Evolutionary conservation across 1,140 invertebrate species (phyloP).

Genomic region (Magallana angulata): DNA sequence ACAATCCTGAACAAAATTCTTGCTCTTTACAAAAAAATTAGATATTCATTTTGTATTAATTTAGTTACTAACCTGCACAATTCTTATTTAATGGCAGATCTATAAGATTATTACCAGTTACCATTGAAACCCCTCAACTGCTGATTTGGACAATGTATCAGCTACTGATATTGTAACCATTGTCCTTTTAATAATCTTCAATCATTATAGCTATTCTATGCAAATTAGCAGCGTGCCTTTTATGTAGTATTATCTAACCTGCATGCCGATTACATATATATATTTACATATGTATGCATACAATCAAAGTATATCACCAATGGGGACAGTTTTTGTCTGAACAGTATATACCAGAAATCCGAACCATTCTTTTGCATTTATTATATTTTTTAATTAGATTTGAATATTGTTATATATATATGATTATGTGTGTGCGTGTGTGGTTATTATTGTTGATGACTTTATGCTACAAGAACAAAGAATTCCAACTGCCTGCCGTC

Average conservation of each 20-base stretch:
- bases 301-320: constrained; percentile 30
- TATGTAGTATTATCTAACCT: constrained; percentile 1
- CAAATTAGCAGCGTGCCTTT: constrained; percentile 21
- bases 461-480: constrained; percentile 21
- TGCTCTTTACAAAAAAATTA: too few relatives aligned
- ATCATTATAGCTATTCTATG: constrained; percentile 10
- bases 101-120: too few relatives aligned
- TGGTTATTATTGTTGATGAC: background rate
- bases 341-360: constrained; percentile 36
- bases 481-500: constrained; percentile 28
- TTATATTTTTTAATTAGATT: constrained; percentile 16
- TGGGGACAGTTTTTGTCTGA: constrained; percentile 15
- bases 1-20: too few relatives aligned
- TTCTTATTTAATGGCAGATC: too few relatives aligned
- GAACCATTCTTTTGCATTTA: constrained; percentile 38
- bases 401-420: constrained; percentile 8
- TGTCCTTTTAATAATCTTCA: background rate
- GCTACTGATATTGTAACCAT: too few relatives aligned
- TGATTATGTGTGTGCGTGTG: background rate
- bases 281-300: background rate
- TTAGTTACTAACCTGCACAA: too few relatives aligned
- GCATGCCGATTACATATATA: constrained; percentile 3
- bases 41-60: too few relatives aligned
- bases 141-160: too few relatives aligned
- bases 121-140: too few relatives aligned